A percentile compares a stretch with the other conserved stretches of the same genome.
These are phyloP conservation scores for Hippotragus niger DNA, from an alignment of 2,113 vertebrate species.

Conservation along the genomic window DNA sequence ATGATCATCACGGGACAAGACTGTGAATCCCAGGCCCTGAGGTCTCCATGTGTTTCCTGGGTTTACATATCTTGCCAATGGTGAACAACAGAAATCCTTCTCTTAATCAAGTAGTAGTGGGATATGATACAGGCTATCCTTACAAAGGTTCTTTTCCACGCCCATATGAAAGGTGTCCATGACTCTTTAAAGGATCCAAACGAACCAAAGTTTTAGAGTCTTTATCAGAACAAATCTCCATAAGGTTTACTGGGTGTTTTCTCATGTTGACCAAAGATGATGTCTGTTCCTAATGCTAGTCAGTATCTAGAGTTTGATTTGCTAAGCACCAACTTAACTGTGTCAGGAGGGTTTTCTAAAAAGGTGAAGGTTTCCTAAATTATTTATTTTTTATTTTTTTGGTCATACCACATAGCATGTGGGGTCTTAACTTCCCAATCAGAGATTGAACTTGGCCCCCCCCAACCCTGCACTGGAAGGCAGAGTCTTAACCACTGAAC, in stretches of 20 bases:
- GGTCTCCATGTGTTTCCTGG: conserved; percentile 63
- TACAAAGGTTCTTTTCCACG: neutral
- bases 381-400: neutral
- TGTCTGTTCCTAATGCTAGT: neutral
- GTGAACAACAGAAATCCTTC: conserved; percentile 40
- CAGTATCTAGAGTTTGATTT: neutral
- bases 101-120: neutral
- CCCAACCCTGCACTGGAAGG: neutral
- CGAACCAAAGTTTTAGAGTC: neutral
- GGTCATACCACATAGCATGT: neutral
- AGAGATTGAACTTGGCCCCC: neutral
- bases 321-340: neutral
- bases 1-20: conserved; percentile 41
- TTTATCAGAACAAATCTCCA: neutral
- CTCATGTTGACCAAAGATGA: neutral
- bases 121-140: neutral
- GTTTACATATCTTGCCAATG: conserved; percentile 34
- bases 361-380: neutral
- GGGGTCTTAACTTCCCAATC: neutral
- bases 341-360: neutral
- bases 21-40: conserved; percentile 33
- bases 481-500: neutral
- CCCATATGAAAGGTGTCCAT: neutral
- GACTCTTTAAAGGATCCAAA: neutral
- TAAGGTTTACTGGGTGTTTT: neutral